These are phyloP conservation scores for Drosophila picticornis DNA, from an alignment of 2,888 invertebrate genomes.

Conservation along the genomic window DNA sequence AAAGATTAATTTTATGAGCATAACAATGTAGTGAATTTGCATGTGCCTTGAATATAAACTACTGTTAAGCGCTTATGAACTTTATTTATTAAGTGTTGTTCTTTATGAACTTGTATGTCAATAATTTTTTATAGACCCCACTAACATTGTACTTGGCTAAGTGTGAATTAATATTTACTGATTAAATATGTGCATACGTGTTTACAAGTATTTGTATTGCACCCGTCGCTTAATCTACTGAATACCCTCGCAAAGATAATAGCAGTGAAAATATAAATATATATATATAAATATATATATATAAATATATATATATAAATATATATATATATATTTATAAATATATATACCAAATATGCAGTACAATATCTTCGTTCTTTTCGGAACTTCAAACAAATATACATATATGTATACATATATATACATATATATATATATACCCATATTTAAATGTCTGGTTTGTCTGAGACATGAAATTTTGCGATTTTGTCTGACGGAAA, in stretches of 20 bases:
- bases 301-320: not conserved
- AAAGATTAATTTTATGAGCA: not conserved
- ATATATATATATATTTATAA: not conserved
- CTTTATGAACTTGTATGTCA: not conserved
- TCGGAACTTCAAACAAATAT: not conserved
- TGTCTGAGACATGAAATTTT: not conserved
- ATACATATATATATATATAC: not conserved
- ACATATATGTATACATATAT: not conserved
- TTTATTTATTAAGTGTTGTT: not conserved
- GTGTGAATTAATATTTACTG: not conserved
- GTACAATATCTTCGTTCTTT: not conserved
- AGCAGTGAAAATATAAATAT: not conserved
- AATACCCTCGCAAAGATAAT: not conserved
- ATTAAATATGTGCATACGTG: not conserved
- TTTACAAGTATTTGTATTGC: not conserved
- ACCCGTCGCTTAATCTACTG: conserved; percentile 2
- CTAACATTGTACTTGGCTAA: conserved; percentile 4
- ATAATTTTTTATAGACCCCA: not conserved
- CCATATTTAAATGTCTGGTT: not conserved
- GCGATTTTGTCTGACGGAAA: conserved; percentile 23
- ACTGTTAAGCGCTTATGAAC: not conserved
- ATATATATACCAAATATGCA: not conserved
- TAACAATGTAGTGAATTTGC: not conserved
- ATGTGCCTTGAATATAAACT: not conserved
- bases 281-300: not conserved